Conservation (phyloP, 2,113 vertebrate species). For the Eupsittula cactorum region DNA sequence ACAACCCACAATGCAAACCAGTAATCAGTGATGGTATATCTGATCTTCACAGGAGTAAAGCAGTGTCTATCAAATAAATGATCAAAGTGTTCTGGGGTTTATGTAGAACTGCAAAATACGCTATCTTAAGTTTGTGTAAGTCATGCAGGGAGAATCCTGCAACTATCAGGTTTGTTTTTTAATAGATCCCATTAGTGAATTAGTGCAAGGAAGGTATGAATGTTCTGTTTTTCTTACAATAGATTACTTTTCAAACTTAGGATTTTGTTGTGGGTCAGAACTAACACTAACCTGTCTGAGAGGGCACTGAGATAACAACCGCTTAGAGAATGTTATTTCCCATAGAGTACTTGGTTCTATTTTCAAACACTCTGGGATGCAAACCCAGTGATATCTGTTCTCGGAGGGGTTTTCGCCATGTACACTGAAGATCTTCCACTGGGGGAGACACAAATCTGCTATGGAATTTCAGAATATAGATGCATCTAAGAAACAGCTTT, state of each 20-base stretch:
- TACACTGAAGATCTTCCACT: not conserved
- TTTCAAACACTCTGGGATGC: not conserved
- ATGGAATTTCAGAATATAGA: accelerated
- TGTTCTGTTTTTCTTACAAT: not conserved
- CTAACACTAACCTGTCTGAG: not conserved
- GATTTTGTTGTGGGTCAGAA: not conserved
- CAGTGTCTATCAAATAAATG: not conserved
- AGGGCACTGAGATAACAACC: not conserved
- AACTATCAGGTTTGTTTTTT: not conserved
- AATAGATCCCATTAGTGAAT: not conserved
- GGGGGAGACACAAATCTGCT: not conserved
- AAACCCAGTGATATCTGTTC: not conserved
- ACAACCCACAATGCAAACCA: not conserved
- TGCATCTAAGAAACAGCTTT: not conserved
- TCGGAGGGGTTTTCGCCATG: not conserved
- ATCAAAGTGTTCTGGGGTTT: not conserved
- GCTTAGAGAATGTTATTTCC: not conserved
- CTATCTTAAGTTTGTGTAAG: not conserved
- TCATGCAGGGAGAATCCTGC: not conserved
- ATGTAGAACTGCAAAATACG: not conserved
- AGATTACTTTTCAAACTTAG: not conserved
- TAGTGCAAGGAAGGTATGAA: not conserved
- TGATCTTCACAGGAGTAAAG: not conserved
- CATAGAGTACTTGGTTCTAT: not conserved
- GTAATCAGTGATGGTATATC: not conserved